phyloP scores from a whole-genome alignment of 2,797 vertebrate species.

The Pangasius krempfi region DNA sequence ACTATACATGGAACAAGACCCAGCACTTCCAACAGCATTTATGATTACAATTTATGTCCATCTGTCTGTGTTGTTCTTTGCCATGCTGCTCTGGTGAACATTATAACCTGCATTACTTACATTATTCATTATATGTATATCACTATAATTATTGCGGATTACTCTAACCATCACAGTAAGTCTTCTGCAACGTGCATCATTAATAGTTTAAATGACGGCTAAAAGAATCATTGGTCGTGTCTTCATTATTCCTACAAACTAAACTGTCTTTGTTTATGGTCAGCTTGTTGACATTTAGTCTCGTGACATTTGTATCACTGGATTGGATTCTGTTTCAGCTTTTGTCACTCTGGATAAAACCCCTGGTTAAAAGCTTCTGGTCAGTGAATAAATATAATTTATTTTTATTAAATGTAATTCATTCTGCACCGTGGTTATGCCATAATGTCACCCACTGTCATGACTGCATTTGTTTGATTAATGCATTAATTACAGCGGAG shows the following conservation, averaged over 20 bases:
- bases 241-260: not conserved
- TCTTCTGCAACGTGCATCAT: not conserved
- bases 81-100: not conserved
- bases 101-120: not conserved
- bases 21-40: not conserved
- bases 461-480: slow-evolving; percentile 26
- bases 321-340: not conserved
- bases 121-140: not conserved
- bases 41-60: not conserved
- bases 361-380: slow-evolving; percentile 3
- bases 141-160: not conserved
- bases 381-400: slow-evolving; percentile 1
- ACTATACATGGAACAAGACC: not conserved
- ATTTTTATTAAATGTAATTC: slow-evolving; percentile 6
- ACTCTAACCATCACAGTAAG: not conserved
- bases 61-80: not conserved
- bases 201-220: not conserved
- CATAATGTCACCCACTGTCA: slow-evolving; percentile 7
- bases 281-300: not conserved
- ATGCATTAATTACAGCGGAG: slow-evolving; percentile 35
- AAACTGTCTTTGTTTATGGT: not conserved
- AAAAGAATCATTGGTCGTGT: not conserved
- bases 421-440: not conserved
- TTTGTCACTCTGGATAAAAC: slow-evolving; percentile 7
- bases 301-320: not conserved